Evolutionary conservation across 2,797 vertebrate species (phyloP).

Genomic region (Neoniphon sammara): DNA sequence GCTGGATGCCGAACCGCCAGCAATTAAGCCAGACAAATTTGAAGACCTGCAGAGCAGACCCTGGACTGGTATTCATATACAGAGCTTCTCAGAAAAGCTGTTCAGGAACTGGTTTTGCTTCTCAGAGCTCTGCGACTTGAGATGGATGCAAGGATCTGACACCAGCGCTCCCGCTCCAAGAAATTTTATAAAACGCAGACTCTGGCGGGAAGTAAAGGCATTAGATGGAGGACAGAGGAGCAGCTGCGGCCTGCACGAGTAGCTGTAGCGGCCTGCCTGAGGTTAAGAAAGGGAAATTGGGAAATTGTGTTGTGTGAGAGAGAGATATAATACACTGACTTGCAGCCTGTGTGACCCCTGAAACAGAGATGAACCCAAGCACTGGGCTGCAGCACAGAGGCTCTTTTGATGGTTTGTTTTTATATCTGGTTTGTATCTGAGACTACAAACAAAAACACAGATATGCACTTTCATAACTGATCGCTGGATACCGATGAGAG

Average conservation of each 20-base stretch:
- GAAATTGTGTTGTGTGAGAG: conserved; percentile 56
- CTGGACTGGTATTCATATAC: conserved; percentile 26
- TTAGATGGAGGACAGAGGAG: conserved; percentile 28
- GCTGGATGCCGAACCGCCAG: conserved; percentile 55
- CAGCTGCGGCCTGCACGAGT: conserved; percentile 42
- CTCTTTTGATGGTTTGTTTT: conserved; percentile 6
- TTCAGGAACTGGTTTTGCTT: conserved; percentile 13
- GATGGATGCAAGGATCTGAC: background rate
- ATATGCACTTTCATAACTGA: background rate
- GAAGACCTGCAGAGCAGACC: conserved; percentile 34
- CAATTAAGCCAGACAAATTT: conserved; percentile 69
- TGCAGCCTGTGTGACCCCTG: conserved; percentile 39
- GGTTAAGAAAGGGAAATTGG: conserved; percentile 64
- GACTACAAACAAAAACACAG: background rate
- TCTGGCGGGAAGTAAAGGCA: conserved; percentile 41
- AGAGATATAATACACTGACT: conserved; percentile 27
- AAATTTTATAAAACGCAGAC: conserved; percentile 33
- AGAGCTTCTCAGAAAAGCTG: conserved; percentile 26
- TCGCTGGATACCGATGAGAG: background rate
- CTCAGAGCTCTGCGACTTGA: conserved; percentile 1
- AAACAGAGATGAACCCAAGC: conserved; percentile 38
- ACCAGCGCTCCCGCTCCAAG: background rate
- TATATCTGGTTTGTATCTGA: conserved; percentile 5
- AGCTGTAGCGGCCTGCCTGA: conserved; percentile 33
- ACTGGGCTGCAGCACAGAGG: conserved; percentile 28